Conservation (phyloP, 2,797 vertebrate species). For the Myotis myotis region DNA sequence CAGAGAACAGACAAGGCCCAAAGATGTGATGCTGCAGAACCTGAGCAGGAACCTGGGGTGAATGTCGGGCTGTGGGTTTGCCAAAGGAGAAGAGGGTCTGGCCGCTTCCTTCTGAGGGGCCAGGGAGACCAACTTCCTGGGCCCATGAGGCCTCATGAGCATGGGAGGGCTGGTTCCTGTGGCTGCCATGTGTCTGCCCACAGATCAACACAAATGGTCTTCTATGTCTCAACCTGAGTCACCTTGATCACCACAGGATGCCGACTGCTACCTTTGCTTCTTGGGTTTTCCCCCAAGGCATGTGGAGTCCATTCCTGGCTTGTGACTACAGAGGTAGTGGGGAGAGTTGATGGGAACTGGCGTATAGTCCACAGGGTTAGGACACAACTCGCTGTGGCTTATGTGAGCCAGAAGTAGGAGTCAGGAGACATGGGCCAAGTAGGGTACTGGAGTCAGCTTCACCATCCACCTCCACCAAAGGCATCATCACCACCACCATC, state of each 20-base stretch:
- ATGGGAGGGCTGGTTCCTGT: not conserved
- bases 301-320: not conserved
- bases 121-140: not conserved
- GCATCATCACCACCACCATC: not conserved
- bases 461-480: not conserved
- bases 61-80: not conserved
- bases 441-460: rapidly evolving
- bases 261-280: not conserved
- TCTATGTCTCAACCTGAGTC: not conserved
- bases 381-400: rapidly evolving
- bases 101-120: conserved; percentile 6
- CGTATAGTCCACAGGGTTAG: not conserved
- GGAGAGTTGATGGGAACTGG: not conserved
- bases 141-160: rapidly evolving
- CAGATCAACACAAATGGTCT: not conserved
- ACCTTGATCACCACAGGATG: not conserved
- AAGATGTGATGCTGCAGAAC: not conserved
- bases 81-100: not conserved
- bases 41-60: not conserved
- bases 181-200: not conserved
- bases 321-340: not conserved
- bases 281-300: conserved; percentile 7
- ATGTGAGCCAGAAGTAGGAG: not conserved
- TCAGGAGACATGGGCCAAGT: not conserved
- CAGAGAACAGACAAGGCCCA: rapidly evolving